These are phyloP conservation scores for Lerema accius DNA, from an alignment of 1,140 invertebrate species.

Conservation along the genomic window DNA sequence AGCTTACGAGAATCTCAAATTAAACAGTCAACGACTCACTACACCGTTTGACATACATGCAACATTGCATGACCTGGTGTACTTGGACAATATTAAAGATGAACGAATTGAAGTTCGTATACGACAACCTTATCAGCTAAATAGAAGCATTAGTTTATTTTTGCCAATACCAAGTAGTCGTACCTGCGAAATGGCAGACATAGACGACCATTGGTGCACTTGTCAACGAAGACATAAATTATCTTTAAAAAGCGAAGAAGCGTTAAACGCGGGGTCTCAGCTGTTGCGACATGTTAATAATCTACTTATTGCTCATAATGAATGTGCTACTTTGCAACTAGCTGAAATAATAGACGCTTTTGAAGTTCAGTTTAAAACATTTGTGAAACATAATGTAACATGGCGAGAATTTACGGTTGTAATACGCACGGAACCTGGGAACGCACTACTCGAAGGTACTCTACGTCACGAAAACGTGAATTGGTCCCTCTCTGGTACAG, in stretches of 20 bases:
- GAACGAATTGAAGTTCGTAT: slow-evolving; percentile 47
- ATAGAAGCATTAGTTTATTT: slow-evolving; percentile 89
- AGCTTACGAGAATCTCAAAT: slow-evolving; percentile 85
- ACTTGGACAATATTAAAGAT: slow-evolving; percentile 52
- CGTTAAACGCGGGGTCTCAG: slow-evolving; percentile 79
- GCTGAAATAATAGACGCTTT: slow-evolving; percentile 82
- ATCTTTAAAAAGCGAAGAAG: slow-evolving; percentile 73
- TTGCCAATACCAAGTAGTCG: slow-evolving; percentile 85
- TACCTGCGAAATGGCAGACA: slow-evolving; percentile 88
- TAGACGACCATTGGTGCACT: slow-evolving; percentile 91
- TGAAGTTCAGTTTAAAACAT: slow-evolving; percentile 64
- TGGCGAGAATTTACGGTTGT: slow-evolving; percentile 86
- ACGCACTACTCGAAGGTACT: slow-evolving; percentile 89
- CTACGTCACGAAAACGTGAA: slow-evolving; percentile 74
- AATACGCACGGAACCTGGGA: slow-evolving; percentile 86
- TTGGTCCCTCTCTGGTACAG: slow-evolving; percentile 84
- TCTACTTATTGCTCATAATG: slow-evolving; percentile 83
- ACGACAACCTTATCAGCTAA: slow-evolving; percentile 35
- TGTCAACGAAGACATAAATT: slow-evolving; percentile 85
- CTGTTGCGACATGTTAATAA: slow-evolving; percentile 86
- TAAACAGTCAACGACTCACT: slow-evolving; percentile 89
- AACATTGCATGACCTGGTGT: slow-evolving; percentile 75
- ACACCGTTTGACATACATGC: slow-evolving; percentile 92
- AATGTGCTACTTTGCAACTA: slow-evolving; percentile 85
- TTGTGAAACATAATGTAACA: slow-evolving; percentile 44